phyloP scores from a whole-genome alignment of 2,113 vertebrate genomes.

The Ceyx cyanopectus region DNA sequence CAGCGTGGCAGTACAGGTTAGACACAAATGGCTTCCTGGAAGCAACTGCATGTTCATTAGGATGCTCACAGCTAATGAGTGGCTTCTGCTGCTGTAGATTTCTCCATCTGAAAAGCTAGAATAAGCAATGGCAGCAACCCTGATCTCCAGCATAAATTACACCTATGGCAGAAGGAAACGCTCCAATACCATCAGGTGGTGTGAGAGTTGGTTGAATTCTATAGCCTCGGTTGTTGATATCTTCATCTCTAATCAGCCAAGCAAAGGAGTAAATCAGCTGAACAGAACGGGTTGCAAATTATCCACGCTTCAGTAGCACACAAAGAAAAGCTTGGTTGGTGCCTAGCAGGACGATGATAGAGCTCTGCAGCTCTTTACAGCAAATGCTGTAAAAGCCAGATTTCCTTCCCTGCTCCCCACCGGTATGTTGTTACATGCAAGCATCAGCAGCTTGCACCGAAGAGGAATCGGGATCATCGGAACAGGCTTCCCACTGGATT shows the following conservation, averaged over 20 bases:
- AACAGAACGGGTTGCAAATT: background rate
- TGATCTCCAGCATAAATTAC: no score
- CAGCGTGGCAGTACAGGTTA: no score
- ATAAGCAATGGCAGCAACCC: no score
- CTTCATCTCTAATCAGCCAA: background rate
- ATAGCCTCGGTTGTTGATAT: background rate
- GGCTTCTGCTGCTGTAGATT: no score
- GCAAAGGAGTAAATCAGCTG: background rate
- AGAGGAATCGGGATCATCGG: conserved; percentile 36
- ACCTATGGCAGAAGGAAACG: background rate
- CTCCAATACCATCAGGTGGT: background rate
- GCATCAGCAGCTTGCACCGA: conserved; percentile 2
- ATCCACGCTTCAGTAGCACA: background rate
- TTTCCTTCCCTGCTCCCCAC: background rate
- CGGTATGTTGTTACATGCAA: conserved; percentile 22
- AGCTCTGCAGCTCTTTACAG: conserved; percentile 1
- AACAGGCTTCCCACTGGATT: background rate
- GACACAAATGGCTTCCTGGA: no score
- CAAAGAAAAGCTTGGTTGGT: background rate
- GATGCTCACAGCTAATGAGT: no score
- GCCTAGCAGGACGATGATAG: background rate
- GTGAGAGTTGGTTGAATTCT: background rate
- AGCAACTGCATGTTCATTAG: no score
- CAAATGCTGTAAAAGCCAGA: conserved; percentile 26
- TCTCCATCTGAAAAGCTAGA: no score